Conservation (phyloP, 2,888 invertebrate species). For the Tetragonisca angustula region DNA sequence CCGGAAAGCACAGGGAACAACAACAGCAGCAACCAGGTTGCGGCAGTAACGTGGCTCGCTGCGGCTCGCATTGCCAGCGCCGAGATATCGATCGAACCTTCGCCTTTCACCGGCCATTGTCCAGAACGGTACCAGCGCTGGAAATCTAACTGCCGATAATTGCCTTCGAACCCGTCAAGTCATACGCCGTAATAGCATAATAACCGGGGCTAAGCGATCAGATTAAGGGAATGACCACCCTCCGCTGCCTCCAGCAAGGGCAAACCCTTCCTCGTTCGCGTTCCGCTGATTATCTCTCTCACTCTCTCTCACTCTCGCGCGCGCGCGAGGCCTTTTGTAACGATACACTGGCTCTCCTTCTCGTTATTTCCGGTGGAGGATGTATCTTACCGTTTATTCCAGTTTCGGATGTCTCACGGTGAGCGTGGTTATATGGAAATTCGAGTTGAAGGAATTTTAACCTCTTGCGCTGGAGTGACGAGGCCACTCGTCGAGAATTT, state of each 20-base stretch:
- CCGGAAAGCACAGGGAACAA: slow-evolving; percentile 49
- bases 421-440: neutral
- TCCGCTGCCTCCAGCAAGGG: slow-evolving; percentile 44
- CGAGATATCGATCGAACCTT: slow-evolving; percentile 77
- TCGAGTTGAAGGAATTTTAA: too few species aligned
- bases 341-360: neutral
- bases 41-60: slow-evolving; percentile 70
- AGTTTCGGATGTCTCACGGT: neutral
- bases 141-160: slow-evolving; percentile 80
- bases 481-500: too few species aligned
- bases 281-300: neutral
- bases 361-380: neutral
- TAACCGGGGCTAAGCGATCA: slow-evolving; percentile 76
- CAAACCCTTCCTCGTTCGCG: slow-evolving; percentile 50
- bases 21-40: slow-evolving; percentile 58
- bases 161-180: slow-evolving; percentile 78
- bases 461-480: too few species aligned
- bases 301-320: too few species aligned
- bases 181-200: slow-evolving; percentile 79
- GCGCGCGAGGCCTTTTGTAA: neutral
- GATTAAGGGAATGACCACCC: slow-evolving; percentile 74
- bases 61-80: slow-evolving; percentile 59
- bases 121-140: slow-evolving; percentile 69
- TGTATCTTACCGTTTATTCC: neutral
- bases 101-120: slow-evolving; percentile 81